Evolutionary conservation across 2,888 invertebrate genomes (phyloP).

Genomic region (Abrostola tripartita): DNA sequence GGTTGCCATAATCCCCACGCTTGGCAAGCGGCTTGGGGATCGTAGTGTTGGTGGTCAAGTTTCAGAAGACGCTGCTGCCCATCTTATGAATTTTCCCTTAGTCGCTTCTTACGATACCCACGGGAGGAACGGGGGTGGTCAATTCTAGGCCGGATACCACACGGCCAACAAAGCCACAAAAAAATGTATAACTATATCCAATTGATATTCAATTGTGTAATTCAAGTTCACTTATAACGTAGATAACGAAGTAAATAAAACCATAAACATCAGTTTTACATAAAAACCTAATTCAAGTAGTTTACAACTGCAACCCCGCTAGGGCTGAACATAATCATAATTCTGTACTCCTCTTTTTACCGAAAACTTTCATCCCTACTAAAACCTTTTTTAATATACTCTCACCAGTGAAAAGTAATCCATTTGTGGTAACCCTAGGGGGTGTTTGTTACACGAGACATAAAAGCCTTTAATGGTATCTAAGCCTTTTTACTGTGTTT

Average conservation of each 20-base stretch:
- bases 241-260: too few relatives aligned
- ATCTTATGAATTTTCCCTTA: too few relatives aligned
- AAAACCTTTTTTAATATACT: constrained; percentile 19
- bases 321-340: constrained; percentile 13
- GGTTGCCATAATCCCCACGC: too few relatives aligned
- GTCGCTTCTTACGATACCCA: too few relatives aligned
- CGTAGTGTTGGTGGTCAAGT: too few relatives aligned
- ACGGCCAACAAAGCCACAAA: too few relatives aligned
- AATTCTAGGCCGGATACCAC: too few relatives aligned
- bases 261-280: not conserved
- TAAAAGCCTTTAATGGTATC: constrained; percentile 56
- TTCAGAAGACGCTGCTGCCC: too few relatives aligned
- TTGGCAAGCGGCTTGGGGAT: too few relatives aligned
- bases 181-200: too few relatives aligned
- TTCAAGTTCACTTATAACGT: too few relatives aligned
- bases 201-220: constrained; percentile 4
- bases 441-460: constrained; percentile 48
- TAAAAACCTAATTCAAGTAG: not conserved
- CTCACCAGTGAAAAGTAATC: constrained; percentile 42
- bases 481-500: constrained; percentile 56
- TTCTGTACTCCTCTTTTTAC: constrained; percentile 2
- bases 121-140: too few relatives aligned
- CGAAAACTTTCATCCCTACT: constrained; percentile 11
- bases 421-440: constrained; percentile 48
- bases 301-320: not conserved